Base-by-base conservation (phyloP, 2,888 invertebrate genomes). In the Campoletis raptor region DNA sequence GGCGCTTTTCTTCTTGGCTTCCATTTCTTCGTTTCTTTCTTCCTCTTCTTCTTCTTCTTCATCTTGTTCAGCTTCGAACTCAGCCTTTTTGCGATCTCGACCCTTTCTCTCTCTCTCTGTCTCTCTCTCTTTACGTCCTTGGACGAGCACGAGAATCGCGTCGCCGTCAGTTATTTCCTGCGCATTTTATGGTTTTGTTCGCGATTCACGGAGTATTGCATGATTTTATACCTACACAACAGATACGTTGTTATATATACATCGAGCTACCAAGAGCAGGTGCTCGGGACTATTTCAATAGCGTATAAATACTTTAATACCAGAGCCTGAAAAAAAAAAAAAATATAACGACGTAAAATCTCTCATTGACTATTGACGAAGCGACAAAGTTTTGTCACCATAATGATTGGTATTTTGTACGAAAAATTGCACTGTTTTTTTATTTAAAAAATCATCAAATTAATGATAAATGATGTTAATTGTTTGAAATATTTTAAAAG, bases 91-190 rank as follows among this genome's bases (percentile, higher is more conserved):
- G 7, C 24, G n/a, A 70, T 67, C 78, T 54, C 70, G 52, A 70
- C 15, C 37, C 30, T 30, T 70, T 42, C 30, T 48, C 24, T 45
- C 24, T 45, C 18, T 48, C 45, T 70, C 69, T 70, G 52, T n/a
- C 81, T 54, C 85, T 24, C 61, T 52, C 70, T 70, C 61, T 64
- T 37, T 42, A 52, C 66, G 80, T 66, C 86, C 86, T 86, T 86
- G 80, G 72, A 66, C 70, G 52, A 64, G 54, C 85, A 76, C 80
- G 76, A 42, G 80, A 86, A 86, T 77, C 54, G 76, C 86, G 66
- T 83, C 79, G 70, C 66, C 83, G 76, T 67, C 83, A 67, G n/a
- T 80, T 81, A 81, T 81, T 66, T 66, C 74, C 45, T 54, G 30
- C 66, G 66, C 21, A 57, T 48, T 86, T 81, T 76, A 77, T 72